Evolutionary conservation across 1,140 invertebrate genomes (phyloP).

Genomic region (Manduca sexta): DNA sequence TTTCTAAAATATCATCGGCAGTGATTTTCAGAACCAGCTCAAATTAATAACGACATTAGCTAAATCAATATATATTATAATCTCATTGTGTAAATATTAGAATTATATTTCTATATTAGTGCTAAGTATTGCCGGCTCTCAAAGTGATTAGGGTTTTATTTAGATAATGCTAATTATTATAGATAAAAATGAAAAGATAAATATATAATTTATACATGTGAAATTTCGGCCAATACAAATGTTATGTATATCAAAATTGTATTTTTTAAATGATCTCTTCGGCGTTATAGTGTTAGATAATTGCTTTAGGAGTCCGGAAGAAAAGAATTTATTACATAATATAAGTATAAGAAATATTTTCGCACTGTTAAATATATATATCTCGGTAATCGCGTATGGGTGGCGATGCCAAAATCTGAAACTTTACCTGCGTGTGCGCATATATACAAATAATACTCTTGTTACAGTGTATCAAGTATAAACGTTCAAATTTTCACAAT

Average conservation of each 20-base stretch:
- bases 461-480: no score
- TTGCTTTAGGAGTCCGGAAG: slow-evolving; percentile 70
- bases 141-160: slow-evolving; percentile 68
- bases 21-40: slow-evolving; percentile 52
- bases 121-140: slow-evolving; percentile 68
- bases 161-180: slow-evolving; percentile 56
- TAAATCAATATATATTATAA: slow-evolving; percentile 66
- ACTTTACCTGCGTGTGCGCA: neutral
- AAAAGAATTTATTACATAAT: slow-evolving; percentile 69
- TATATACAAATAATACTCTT: neutral
- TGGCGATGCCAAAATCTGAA: slow-evolving; percentile 12
- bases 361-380: slow-evolving; percentile 57
- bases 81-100: slow-evolving; percentile 72
- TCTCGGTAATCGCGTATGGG: slow-evolving; percentile 46
- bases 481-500: neutral
- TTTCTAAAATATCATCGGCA: slow-evolving; percentile 29
- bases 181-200: slow-evolving; percentile 32
- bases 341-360: slow-evolving; percentile 67
- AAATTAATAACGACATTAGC: slow-evolving; percentile 67
- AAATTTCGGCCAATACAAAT: slow-evolving; percentile 66
- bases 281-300: slow-evolving; percentile 54
- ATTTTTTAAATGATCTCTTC: slow-evolving; percentile 71
- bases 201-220: slow-evolving; percentile 53
- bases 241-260: slow-evolving; percentile 64
- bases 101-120: slow-evolving; percentile 43